Evolutionary conservation across 2,797 vertebrate species (phyloP), one percentile per base, ranked within the genome.

Genomic region (Muscicapa comitata): DNA sequence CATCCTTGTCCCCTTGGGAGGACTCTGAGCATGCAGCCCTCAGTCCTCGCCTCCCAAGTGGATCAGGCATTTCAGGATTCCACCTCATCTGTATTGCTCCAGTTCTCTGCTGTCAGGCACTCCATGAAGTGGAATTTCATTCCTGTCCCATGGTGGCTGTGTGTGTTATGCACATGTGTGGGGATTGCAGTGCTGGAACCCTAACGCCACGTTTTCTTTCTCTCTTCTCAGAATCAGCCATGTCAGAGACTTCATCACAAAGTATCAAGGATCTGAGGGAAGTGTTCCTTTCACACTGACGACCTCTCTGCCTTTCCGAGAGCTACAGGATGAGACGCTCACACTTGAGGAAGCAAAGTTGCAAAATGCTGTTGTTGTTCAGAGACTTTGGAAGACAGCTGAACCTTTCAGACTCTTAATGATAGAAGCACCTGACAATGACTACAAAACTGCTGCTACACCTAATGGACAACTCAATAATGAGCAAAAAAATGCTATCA

Each of bases 351-450:
- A 99, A 96, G 99, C 99, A 0, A 97, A 98, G 83, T 74, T 99
- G 84, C 97, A 98, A 93, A 99, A 99, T 7, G 98, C 98, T 6
- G 99, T 99, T 66, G 98, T 99, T 63, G 98, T 99, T 91, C 99
- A 99, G 97, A 98, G 99, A 95, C 98, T 98, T 81, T 96, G 96
- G 88, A 98, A 97, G 97, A 98, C 97, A 66, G 92, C 97, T 7
- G 98, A 98, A 48, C 97, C 97, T 54, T 97, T 97, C 79, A 94
- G 90, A 62, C 53, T 95, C 38, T 19, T 96, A 77, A 57, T 75
- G 57, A 57, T 91, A 85, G 95, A 86, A 85, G 25, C 66, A 33
- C 78, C 86, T 87, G 86, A 92, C 19, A 77, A 7, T 20, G 76
- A 90, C 86, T 90, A n/a, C 59, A 90, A 87, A 94, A 76, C 48